Conservation (phyloP, 2,797 vertebrate genomes). For the Sebastes reedi region DNA sequence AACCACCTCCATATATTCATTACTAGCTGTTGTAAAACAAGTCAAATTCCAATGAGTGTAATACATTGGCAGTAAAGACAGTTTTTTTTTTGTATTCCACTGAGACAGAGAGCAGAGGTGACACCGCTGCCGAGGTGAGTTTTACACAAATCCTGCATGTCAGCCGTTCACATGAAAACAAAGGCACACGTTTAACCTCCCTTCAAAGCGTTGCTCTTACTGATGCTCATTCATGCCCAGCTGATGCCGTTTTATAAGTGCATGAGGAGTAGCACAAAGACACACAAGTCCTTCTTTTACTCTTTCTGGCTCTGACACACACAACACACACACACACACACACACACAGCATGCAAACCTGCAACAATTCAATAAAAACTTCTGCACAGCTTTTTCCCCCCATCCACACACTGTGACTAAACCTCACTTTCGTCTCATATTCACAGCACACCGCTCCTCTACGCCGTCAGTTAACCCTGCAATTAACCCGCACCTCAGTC, state of each 20-base stretch:
- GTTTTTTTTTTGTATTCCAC: constrained; percentile 15
- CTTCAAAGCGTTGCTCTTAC: constrained; percentile 54
- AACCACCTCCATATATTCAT: constrained; percentile 29
- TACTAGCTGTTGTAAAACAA: constrained; percentile 42
- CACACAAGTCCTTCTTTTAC: constrained; percentile 11
- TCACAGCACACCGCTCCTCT: constrained; percentile 46
- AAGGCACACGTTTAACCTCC: constrained; percentile 59
- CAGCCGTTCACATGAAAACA: constrained; percentile 67
- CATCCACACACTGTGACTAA: constrained; percentile 43
- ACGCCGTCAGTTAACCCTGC: constrained; percentile 62
- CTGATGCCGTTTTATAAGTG: constrained; percentile 39
- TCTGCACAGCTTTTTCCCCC: not conserved
- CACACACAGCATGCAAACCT: constrained; percentile 25
- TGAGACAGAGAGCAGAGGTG: constrained; percentile 53
- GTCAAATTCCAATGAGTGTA: constrained; percentile 33
- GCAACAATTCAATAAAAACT: constrained; percentile 38
- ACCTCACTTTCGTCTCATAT: constrained; percentile 58
- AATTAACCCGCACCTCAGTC: constrained; percentile 72
- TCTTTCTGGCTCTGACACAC: not conserved
- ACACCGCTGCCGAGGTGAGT: constrained; percentile 52
- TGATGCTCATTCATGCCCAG: constrained; percentile 52
- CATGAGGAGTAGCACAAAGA: constrained; percentile 21
- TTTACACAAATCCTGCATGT: constrained; percentile 67
- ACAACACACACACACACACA: not conserved
- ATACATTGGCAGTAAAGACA: constrained; percentile 6